These are phyloP conservation scores for Conops quadrifasciatus DNA, from an alignment of 2,888 invertebrate species.

Conservation along the genomic window DNA sequence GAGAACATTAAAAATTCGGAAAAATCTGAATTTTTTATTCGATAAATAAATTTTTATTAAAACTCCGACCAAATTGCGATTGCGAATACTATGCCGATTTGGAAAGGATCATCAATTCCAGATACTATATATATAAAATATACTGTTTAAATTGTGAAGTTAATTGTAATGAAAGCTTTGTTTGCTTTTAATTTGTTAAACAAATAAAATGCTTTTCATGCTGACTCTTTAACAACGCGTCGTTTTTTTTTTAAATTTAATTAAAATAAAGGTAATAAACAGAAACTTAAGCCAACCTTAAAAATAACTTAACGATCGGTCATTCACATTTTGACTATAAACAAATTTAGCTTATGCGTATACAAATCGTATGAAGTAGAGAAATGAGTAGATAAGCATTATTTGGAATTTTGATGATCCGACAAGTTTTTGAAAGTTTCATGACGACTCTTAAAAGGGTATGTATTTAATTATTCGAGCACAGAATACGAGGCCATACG, in stretches of 20 bases:
- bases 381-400: not conserved
- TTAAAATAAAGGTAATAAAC: not conserved
- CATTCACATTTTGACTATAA: conserved; percentile 6
- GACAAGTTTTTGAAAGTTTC: conserved; percentile 5
- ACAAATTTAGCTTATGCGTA: not conserved
- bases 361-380: not conserved
- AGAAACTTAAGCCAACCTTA: not conserved
- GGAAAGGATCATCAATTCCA: not conserved
- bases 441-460: no score
- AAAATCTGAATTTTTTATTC: no score
- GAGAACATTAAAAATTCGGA: no score
- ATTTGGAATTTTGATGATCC: conserved; percentile 23
- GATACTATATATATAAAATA: not conserved
- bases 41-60: no score
- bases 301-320: not conserved
- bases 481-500: no score
- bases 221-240: not conserved
- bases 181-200: not conserved
- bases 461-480: no score
- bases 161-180: not conserved
- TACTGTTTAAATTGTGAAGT: not conserved
- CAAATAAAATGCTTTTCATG: not conserved
- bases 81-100: not conserved
- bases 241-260: not conserved
- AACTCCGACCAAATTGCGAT: no score